Evolutionary conservation across 37 sponge, comb jelly and placozoan genomes (phyloP), one percentile per base, ranked within the genome.

Genomic region (Beroe forskalii): DNA sequence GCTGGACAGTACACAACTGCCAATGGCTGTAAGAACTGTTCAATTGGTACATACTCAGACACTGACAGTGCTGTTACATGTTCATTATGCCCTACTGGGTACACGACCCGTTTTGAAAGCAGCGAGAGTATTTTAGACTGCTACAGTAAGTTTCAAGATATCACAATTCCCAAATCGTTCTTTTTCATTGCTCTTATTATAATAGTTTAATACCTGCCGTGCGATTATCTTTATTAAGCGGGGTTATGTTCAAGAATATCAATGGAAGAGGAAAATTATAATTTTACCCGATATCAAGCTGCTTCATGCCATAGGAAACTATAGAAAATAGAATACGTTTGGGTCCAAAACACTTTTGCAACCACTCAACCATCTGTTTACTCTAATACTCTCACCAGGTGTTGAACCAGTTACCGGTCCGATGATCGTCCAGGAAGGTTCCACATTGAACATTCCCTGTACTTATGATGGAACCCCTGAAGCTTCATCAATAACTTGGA

Each of bases 381-480:
- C n/a, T n/a, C n/a, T n/a, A n/a, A n/a, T n/a, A n/a, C n/a, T n/a
- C n/a, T n/a, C n/a, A n/a, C n/a, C n/a, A n/a, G n/a, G n/a, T n/a
- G n/a, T 80, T 35, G 30, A 22, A 43, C 86, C 86, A 1, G 38
- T 8, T 42, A 12, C 20, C 0, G 86, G 55, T 20, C 4, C 44
- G 30, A 42, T 30, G 12, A 48, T 80, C 6, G 86, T 30, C 4
- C 55, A 80, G 28, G 28, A 12, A 38, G 86, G 86, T 1, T 12
- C 37, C 14, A 25, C 14, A 4, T 3, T 80, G n/a, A 43, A 20
- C 14, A 43, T 80, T 9, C 44, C 86, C n/a, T 80, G 86, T 43
- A 23, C 40, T 24, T 80, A 80, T 38, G 86, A 80, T 12, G 86
- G 86, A 80, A 80, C 28, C 27, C 86, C 86, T 23, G 30, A 35